phyloP scores from a whole-genome alignment of 2,113 vertebrate genomes.

The Otus sunia region DNA sequence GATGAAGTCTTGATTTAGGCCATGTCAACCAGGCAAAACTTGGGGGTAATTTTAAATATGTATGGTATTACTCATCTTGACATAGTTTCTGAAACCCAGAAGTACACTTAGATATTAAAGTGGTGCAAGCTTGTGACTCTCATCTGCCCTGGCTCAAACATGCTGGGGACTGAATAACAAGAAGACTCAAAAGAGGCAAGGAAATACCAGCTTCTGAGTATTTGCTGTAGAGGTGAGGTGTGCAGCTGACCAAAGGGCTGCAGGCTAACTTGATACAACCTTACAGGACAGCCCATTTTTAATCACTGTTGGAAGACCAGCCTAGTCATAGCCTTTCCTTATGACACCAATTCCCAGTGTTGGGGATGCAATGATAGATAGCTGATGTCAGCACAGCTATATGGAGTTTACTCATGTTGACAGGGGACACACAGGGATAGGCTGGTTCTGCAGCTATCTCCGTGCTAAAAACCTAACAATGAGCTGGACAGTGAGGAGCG shows the following conservation, averaged over 20 bases:
- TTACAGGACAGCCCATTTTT: neutral
- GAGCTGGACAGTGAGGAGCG: neutral
- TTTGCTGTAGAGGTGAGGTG: neutral
- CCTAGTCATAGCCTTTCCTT: neutral
- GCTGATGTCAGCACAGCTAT: neutral
- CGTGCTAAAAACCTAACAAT: neutral
- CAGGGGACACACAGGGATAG: neutral
- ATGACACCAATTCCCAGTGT: rapidly evolving
- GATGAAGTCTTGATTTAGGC: neutral
- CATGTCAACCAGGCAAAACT: neutral
- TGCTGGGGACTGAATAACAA: neutral
- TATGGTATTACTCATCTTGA: neutral
- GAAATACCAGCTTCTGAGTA: neutral
- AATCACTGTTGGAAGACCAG: neutral
- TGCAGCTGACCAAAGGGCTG: neutral
- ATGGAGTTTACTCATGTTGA: neutral
- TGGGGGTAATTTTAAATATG: neutral
- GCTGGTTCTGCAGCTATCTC: neutral
- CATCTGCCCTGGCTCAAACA: neutral
- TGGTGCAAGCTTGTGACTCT: neutral
- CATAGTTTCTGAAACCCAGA: neutral
- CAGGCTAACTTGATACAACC: neutral
- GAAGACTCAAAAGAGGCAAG: neutral
- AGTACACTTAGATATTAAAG: neutral
- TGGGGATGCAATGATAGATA: neutral